phyloP scores from a whole-genome alignment of 2,888 invertebrate species.

The Cataglyphis rosenhaueri region DNA sequence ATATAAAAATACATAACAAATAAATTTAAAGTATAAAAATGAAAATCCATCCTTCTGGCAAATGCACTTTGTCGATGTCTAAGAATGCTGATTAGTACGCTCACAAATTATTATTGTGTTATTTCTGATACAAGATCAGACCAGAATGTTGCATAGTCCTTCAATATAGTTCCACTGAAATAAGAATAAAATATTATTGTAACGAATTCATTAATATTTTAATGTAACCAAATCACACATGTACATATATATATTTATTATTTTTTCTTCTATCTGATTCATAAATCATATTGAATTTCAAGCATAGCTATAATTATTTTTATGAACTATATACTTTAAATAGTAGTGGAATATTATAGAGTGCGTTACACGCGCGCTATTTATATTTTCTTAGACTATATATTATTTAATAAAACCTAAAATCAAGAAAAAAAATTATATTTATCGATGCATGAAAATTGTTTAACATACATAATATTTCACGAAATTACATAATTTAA shows the following conservation, averaged over 20 bases:
- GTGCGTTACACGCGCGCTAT: no score
- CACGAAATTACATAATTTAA: no score
- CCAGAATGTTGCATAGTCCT: conserved; percentile 92
- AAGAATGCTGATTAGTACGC: background rate
- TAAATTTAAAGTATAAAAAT: background rate
- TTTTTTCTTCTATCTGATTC: background rate
- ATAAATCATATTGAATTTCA: background rate
- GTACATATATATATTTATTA: conserved; percentile 13
- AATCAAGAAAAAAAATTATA: no score
- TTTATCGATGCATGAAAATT: no score
- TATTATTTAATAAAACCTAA: no score
- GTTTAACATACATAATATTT: no score
- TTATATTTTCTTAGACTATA: no score
- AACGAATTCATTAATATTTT: conserved; percentile 39
- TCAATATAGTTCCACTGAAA: conserved; percentile 91
- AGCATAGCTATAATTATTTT: background rate
- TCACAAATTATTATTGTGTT: conserved; percentile 41
- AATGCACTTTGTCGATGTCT: conserved; percentile 34
- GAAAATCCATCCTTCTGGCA: conserved; percentile 26
- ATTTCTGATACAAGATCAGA: conserved; percentile 84
- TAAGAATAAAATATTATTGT: conserved; percentile 59
- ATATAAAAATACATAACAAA: background rate
- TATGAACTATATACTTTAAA: background rate
- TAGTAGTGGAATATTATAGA: background rate
- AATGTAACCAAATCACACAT: conserved; percentile 16